Evolutionary conservation across 2,888 invertebrate genomes (phyloP).

Genomic region (Pammene aurita): DNA sequence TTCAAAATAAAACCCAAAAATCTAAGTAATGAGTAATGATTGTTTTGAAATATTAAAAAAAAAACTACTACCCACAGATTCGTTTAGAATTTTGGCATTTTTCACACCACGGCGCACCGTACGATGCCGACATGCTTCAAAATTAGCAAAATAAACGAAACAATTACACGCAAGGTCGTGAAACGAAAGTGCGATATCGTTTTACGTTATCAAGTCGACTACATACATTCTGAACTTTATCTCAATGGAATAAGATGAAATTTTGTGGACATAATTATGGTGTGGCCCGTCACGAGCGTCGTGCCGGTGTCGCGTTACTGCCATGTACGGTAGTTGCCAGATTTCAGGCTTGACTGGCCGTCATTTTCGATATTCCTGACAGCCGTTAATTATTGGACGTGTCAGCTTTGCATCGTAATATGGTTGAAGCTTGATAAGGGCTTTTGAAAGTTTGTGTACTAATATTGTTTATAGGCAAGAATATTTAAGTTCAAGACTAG

Average conservation of each 20-base stretch:
- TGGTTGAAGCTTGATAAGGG: slow-evolving; percentile 20
- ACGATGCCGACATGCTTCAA: slow-evolving; percentile 2
- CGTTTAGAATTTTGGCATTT: not conserved
- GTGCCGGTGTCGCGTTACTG: slow-evolving; percentile 54
- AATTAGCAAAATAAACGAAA: slow-evolving; percentile 31
- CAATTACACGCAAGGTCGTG: slow-evolving; percentile 35
- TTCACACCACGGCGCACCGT: not conserved
- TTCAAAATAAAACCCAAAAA: too few relatives aligned
- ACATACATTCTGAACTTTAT: slow-evolving; percentile 7
- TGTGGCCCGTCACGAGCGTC: slow-evolving; percentile 40
- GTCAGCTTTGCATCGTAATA: slow-evolving; percentile 25
- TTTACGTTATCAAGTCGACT: slow-evolving; percentile 25
- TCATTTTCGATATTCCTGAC: slow-evolving; percentile 40
- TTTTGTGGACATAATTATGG: not conserved
- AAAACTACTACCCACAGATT: too few relatives aligned
- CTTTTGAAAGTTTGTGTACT: slow-evolving; percentile 10
- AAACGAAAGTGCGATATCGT: slow-evolving; percentile 44
- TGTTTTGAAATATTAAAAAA: too few relatives aligned
- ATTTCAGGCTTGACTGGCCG: slow-evolving; percentile 45
- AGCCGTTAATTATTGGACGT: slow-evolving; percentile 39
- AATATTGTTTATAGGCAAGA: not conserved
- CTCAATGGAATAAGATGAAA: not conserved
- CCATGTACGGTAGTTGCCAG: slow-evolving; percentile 45
- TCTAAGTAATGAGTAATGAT: too few relatives aligned
- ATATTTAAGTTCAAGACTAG: not conserved